Conservation (phyloP, 2,113 vertebrate species). For the Elaphurus davidianus region DNA sequence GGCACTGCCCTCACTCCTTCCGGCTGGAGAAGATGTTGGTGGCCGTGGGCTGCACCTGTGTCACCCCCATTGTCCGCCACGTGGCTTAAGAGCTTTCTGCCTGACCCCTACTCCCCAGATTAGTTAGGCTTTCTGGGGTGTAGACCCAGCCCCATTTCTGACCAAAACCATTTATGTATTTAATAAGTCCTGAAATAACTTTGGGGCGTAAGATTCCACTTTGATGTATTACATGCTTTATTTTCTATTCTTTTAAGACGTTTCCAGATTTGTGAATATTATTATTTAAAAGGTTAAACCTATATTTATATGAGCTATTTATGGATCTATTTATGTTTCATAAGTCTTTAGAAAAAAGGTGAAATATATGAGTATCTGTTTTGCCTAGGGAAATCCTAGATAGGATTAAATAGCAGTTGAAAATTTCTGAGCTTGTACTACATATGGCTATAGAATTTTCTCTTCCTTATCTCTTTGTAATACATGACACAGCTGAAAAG, state of each 20-base stretch:
- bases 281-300: slow-evolving; percentile 67
- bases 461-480: background rate
- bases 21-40: slow-evolving; percentile 79
- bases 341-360: slow-evolving; percentile 10
- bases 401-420: background rate
- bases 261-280: background rate
- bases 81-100: background rate
- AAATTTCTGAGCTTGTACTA: slow-evolving; percentile 10
- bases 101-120: background rate
- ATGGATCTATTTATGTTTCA: slow-evolving; percentile 72
- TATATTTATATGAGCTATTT: slow-evolving; percentile 76
- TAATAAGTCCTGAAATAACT: slow-evolving; percentile 35
- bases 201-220: background rate
- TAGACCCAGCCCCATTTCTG: background rate
- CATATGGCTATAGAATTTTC: background rate
- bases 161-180: slow-evolving; percentile 60
- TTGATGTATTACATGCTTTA: slow-evolving; percentile 28
- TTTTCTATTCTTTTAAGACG: slow-evolving; percentile 1
- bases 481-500: background rate
- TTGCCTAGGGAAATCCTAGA: background rate
- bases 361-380: background rate
- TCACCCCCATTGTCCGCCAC: slow-evolving; percentile 65
- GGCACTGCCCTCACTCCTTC: slow-evolving; percentile 72
- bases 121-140: background rate
- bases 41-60: slow-evolving; percentile 82